Base-by-base conservation (phyloP, 30 jellyfish, hydroid and myxozoan species). In the Hydractinia echinata region DNA sequence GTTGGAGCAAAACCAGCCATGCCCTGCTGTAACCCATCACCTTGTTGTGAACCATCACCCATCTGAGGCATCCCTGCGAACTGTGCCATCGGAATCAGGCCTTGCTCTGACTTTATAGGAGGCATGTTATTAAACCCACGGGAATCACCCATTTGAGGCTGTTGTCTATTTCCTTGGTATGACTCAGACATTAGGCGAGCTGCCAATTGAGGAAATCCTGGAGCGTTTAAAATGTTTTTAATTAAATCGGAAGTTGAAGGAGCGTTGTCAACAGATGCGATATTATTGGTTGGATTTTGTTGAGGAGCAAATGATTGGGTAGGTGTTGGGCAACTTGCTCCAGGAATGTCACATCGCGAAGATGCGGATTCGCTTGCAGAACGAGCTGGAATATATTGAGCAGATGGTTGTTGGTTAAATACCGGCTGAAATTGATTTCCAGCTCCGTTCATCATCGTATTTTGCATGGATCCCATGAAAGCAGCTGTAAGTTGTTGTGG, bases 261-360 rank as follows among this genome's bases (percentile, higher is more conserved):
- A 13, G 61, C 85, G n/a, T 60, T 77, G 61, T 77, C 72, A 13
- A 77, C 54, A 52, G 85, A 52, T 7, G 85, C 55, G 1, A 54
- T 19, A 3, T 52, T 51, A 77, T 50, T 7, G 49, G 85, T 51
- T 16, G 66, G 85, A 16, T 55, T 60, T 54, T 14, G 55, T 54
- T 77, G 85, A 18, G 39, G 54, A 53, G 51, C 51, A 18, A 7
- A 54, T 10, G 66, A n/a, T 54, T 77, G 85, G 20, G 81, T 66
- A 16, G 87, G 87, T 5, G 81, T 80, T n/a, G 87, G 87, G 54
- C 87, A 80, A n/a, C 73, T 55, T 9, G 84, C 18, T 4, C 87
- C 87, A 7, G 87, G 85, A 8, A 80, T 80, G 20, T 66, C 61
- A 52, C 87, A 80, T 49, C 87, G 51, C 66, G 84, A 80, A 9